These are phyloP conservation scores for Hydrozoanthus gracilis DNA, from an alignment of 92 coral and sea anemone genomes.

Conservation along the genomic window DNA sequence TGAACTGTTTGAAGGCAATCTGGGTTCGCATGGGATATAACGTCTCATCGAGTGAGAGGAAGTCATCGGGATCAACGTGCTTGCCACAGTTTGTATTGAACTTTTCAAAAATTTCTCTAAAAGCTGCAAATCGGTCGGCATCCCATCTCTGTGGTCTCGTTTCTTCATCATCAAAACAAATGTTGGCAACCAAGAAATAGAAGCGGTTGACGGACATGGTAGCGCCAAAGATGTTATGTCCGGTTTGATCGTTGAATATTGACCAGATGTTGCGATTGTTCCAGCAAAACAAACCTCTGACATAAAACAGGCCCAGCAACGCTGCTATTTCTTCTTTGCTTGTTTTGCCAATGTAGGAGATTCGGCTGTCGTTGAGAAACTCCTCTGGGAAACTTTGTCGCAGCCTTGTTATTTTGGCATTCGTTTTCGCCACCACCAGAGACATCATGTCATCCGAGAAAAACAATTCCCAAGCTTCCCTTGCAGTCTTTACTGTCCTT, in stretches of 20 bases:
- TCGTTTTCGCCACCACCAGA: slow-evolving; percentile 11
- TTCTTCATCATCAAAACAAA: background rate
- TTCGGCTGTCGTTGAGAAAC: slow-evolving; percentile 5
- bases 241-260: background rate
- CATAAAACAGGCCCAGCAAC: background rate
- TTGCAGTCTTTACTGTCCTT: slow-evolving; percentile 14
- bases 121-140: background rate
- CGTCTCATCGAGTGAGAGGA: slow-evolving; percentile 1
- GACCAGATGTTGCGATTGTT: background rate
- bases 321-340: slow-evolving; percentile 5
- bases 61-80: background rate
- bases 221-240: background rate
- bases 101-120: background rate
- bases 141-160: background rate
- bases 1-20: slow-evolving; percentile 5
- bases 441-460: slow-evolving; percentile 18
- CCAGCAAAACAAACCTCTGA: background rate
- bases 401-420: slow-evolving; percentile 14
- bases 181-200: background rate
- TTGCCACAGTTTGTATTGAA: slow-evolving; percentile 6
- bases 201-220: background rate
- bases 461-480: slow-evolving; percentile 22
- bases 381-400: background rate
- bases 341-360: background rate
- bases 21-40: slow-evolving; percentile 16